Percentiles rank a stretch among this genome's conserved stretches.
Evolutionary conservation across 2,888 invertebrate species (phyloP).

Genomic region (Melinaea menophilus): DNA sequence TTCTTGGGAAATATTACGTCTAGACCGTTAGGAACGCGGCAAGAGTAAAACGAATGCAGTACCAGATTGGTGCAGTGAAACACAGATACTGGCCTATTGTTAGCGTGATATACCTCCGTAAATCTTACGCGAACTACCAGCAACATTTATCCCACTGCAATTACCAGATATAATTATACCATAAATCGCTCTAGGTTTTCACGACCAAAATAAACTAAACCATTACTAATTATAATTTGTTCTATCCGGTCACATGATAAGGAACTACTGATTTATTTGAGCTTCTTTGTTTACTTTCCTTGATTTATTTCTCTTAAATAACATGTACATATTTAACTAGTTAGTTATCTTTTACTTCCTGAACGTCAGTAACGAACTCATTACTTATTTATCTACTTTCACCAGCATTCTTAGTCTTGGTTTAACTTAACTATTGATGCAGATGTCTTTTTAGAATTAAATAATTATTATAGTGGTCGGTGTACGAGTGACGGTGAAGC

Average conservation of each 20-base stretch:
- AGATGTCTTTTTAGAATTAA: slow-evolving; percentile 56
- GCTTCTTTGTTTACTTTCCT: slow-evolving; percentile 7
- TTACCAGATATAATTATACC: slow-evolving; percentile 61
- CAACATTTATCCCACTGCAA: slow-evolving; percentile 57
- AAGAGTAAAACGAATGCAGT: slow-evolving; percentile 60
- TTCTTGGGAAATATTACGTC: slow-evolving; percentile 67
- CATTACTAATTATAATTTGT: slow-evolving; percentile 6
- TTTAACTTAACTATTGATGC: slow-evolving; percentile 43
- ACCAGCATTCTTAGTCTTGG: slow-evolving; percentile 36
- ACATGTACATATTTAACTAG: slow-evolving; percentile 12
- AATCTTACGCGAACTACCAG: slow-evolving; percentile 38
- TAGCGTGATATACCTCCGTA: slow-evolving; percentile 66
- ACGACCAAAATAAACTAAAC: slow-evolving; percentile 15
- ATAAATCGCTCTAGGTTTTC: slow-evolving; percentile 45
- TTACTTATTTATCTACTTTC: slow-evolving; percentile 44
- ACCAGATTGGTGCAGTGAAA: slow-evolving; percentile 42
- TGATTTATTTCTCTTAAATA: background rate
- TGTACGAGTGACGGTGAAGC: slow-evolving; percentile 51
- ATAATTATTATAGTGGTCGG: slow-evolving; percentile 57
- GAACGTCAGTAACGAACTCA: slow-evolving; percentile 41
- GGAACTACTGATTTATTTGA: background rate
- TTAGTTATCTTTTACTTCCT: too few species aligned
- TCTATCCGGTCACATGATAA: background rate
- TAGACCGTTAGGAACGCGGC: slow-evolving; percentile 67
- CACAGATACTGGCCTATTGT: slow-evolving; percentile 64